Base-by-base conservation (phyloP, 2,888 invertebrate genomes). In the Epinotia bilunana region DNA sequence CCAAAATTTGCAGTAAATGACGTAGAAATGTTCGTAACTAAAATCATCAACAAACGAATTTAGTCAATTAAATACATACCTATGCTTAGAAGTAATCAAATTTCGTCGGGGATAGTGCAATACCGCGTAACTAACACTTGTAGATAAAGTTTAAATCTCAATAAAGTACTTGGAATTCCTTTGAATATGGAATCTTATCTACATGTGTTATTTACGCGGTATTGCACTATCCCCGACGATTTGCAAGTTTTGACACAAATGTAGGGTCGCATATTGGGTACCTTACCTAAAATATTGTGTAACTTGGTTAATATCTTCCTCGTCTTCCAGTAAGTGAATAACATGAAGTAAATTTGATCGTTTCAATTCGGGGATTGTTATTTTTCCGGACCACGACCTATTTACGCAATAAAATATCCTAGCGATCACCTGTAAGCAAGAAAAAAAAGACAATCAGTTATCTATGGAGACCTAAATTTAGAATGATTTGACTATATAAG, bases 1-100 rank as follows among this genome's bases (percentile, higher is more conserved):
- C 99, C 99, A 99, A 94, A 99, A 99, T 92, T 99, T 99, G 95
- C 99, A 99, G 92, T 99, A 99, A 90, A 99, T 99, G 77, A 99
- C 99, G 94, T 99, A 99, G 94, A 99, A 99, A 94, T 99, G 99
- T 91, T 99, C 99, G 91, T 99, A 99, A 88, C 99, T 99, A 95
- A 95, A 97, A 91, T 39, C 13, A 57, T 57, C 13, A 64, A 18
- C 28, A 65, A 58, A 58, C 7, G 3, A 28, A 58, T 64, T 49
- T 13, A 53, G 6, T 13, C 7, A 53, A 16, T 13, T 13, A 13
- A 49, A 5, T 49, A 46, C 46, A 46, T 46, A 49, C 49, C 7
- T 39, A 49, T 49, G 16, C 16, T 16, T 53, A n/a, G 53, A 53
- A n/a, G 46, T 13, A 46, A 46, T 46, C 13, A 46, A 12, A 53